phyloP scores from a whole-genome alignment of 1,140 invertebrate species.

The Prorops nasuta region DNA sequence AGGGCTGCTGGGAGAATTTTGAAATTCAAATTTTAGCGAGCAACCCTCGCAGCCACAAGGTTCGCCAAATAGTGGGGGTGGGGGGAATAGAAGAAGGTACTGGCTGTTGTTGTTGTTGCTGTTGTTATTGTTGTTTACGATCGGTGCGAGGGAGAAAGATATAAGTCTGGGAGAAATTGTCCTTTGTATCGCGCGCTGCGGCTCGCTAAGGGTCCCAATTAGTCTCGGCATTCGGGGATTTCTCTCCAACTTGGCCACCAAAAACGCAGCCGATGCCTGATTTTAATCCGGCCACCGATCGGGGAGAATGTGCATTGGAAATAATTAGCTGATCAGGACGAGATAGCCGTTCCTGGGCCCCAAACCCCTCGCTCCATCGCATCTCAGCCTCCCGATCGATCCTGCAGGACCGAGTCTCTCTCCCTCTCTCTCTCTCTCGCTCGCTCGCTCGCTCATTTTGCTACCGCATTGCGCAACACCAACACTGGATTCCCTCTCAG shows the following conservation, averaged over 20 bases:
- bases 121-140: too few relatives aligned
- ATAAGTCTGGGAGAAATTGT: constrained; percentile 16
- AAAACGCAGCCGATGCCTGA: constrained; percentile 45
- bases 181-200: constrained; percentile 28
- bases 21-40: constrained; percentile 4
- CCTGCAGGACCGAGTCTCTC: too few relatives aligned
- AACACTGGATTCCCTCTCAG: too few relatives aligned
- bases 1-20: background rate
- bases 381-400: too few relatives aligned
- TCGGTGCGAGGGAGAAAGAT: background rate
- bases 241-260: constrained; percentile 35
- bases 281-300: constrained; percentile 48
- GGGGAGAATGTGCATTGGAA: constrained; percentile 54
- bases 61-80: background rate
- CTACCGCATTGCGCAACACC: too few relatives aligned
- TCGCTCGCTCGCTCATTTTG: too few relatives aligned
- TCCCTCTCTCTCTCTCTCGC: too few relatives aligned
- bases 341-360: too few relatives aligned
- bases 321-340: constrained; percentile 55
- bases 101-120: too few relatives aligned
- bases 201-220: constrained; percentile 52
- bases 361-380: constrained; percentile 38
- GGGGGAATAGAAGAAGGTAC: constrained; percentile 3
- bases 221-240: constrained; percentile 52
- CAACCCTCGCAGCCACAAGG: background rate